These are phyloP conservation scores for Hyaena hyaena DNA, from an alignment of 2,113 vertebrate species.

Conservation along the genomic window DNA sequence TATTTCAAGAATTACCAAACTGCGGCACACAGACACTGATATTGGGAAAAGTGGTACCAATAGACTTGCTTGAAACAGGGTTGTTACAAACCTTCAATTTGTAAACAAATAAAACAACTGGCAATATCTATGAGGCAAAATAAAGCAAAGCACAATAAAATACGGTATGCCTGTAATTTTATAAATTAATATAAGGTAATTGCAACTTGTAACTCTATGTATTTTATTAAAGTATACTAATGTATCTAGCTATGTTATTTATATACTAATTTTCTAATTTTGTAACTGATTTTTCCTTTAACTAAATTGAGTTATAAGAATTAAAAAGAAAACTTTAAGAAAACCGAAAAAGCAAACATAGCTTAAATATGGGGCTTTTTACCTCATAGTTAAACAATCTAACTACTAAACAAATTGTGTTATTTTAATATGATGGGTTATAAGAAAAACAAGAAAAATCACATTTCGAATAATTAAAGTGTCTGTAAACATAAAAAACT, in stretches of 20 bases:
- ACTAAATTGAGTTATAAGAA: not conserved
- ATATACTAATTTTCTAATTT: not conserved
- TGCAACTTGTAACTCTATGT: not conserved
- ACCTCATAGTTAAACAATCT: not conserved
- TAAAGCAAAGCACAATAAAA: not conserved
- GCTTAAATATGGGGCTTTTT: not conserved
- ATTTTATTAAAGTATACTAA: not conserved
- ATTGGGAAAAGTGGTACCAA: not conserved
- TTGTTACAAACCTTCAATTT: not conserved
- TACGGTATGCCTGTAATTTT: not conserved
- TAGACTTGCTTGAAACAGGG: not conserved
- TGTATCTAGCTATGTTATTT: not conserved
- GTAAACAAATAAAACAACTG: not conserved
- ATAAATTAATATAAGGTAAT: not conserved
- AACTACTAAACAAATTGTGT: not conserved
- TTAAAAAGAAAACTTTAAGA: not conserved
- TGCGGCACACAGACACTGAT: not conserved
- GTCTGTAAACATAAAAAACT: not conserved
- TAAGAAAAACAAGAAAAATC: not conserved
- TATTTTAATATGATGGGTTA: not conserved
- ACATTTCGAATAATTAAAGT: not conserved
- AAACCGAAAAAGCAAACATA: slow-evolving; percentile 27
- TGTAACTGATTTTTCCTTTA: not conserved
- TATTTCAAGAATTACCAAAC: not conserved
- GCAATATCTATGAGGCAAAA: not conserved